phyloP scores from a whole-genome alignment of 2,113 vertebrate genomes.

The Anser cygnoides region DNA sequence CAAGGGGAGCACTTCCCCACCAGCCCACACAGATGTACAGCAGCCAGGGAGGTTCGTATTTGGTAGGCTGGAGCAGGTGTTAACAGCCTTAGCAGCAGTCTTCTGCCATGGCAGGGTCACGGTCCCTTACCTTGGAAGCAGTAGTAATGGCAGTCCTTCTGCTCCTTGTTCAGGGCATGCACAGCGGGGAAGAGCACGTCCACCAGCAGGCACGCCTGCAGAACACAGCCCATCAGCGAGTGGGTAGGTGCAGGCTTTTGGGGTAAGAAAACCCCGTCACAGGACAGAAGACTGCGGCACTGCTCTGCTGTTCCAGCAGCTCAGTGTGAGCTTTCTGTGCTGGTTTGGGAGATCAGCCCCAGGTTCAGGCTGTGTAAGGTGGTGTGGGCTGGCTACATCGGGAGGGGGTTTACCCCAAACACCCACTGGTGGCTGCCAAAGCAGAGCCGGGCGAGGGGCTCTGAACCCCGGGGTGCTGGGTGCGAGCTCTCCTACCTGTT shows the following conservation, averaged over 20 bases:
- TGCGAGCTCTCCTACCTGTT: conserved; percentile 26
- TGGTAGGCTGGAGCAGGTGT: not conserved
- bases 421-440: accelerated
- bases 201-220: conserved; percentile 80
- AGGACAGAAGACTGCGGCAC: not conserved
- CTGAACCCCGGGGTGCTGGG: accelerated
- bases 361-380: not conserved
- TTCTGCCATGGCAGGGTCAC: accelerated
- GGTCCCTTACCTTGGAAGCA: conserved; percentile 82
- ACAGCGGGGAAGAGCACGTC: conserved; percentile 80
- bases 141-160: conserved; percentile 80
- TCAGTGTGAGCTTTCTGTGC: not conserved
- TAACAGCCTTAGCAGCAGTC: not conserved
- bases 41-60: not conserved
- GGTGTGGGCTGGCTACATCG: not conserved
- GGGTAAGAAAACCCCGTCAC: not conserved
- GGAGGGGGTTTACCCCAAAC: not conserved
- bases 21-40: not conserved
- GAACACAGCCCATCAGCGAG: not conserved
- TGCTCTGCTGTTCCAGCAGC: not conserved
- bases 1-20: not conserved
- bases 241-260: accelerated
- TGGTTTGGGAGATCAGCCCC: not conserved
- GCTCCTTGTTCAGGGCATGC: conserved; percentile 76
- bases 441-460: not conserved